These are phyloP conservation scores for Chiloscyllium punctatum DNA, from an alignment of 2,797 vertebrate species.

Conservation along the genomic window DNA sequence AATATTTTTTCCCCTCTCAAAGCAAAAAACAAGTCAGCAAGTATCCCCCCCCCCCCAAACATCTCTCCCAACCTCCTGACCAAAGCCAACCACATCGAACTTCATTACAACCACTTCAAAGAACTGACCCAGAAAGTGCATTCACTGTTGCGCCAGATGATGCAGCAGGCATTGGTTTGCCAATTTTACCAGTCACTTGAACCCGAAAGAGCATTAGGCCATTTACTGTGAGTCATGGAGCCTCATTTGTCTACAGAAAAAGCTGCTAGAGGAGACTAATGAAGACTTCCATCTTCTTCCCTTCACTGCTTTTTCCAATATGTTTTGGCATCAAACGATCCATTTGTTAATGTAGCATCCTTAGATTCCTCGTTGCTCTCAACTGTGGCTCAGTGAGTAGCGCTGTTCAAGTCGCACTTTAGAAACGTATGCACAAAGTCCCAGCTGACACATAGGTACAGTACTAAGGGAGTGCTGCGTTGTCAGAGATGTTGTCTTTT, in stretches of 20 bases:
- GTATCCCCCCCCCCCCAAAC: background rate
- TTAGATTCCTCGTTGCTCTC: background rate
- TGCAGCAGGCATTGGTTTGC: background rate
- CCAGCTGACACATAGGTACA: background rate
- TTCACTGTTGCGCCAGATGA: background rate
- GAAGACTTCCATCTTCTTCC: background rate
- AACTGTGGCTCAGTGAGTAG: background rate
- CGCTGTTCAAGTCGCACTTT: background rate
- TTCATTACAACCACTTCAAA: slow-evolving; percentile 4
- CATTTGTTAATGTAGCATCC: background rate
- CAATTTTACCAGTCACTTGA: background rate
- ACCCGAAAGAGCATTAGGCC: background rate
- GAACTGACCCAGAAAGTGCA: background rate
- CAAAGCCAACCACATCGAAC: background rate
- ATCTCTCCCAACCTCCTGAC: too few species aligned
- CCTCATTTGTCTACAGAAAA: too few species aligned
- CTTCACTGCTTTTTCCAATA: background rate
- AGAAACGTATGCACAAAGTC: background rate
- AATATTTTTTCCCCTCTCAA: background rate
- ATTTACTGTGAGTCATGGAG: background rate
- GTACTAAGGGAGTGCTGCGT: too few species aligned
- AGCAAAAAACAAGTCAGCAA: background rate
- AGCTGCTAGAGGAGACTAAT: background rate
- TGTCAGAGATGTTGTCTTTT: background rate
- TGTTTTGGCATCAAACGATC: background rate